Evolutionary conservation across 2,113 vertebrate species (phyloP).

Genomic region (Vulpes vulpes): DNA sequence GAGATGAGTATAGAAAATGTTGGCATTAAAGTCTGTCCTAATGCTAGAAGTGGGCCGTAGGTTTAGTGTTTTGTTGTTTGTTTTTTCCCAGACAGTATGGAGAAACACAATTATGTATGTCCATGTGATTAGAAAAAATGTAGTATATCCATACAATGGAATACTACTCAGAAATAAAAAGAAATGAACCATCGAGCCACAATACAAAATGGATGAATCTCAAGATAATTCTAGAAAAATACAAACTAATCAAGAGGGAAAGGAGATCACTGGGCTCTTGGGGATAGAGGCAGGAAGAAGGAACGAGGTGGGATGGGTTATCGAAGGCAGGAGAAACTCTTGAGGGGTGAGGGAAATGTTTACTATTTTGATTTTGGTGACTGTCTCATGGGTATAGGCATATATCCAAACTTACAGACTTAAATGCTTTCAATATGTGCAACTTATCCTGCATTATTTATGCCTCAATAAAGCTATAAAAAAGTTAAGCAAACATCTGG

Average conservation of each 20-base stretch:
- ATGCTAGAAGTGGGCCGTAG: neutral
- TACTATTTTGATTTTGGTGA: neutral
- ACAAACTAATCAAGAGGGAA: neutral
- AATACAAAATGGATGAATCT: neutral
- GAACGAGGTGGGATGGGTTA: neutral
- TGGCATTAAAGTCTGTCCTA: neutral
- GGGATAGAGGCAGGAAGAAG: neutral
- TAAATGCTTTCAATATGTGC: neutral
- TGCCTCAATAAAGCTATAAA: neutral
- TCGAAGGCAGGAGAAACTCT: neutral
- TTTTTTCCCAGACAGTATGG: neutral
- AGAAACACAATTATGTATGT: neutral
- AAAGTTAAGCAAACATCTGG: conserved; percentile 13
- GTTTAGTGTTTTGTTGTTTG: neutral
- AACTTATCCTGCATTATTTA: neutral
- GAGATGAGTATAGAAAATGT: neutral
- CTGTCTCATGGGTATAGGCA: neutral
- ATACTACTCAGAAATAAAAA: neutral
- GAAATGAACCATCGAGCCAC: neutral
- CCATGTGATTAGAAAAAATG: neutral
- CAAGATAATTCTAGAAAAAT: conserved; percentile 26
- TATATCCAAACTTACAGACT: neutral
- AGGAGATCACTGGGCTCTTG: neutral
- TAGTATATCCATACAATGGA: neutral
- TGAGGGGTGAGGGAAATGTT: neutral